Percentiles rank a stretch among this genome's conserved stretches.
Evolutionary conservation across 2,888 invertebrate species (phyloP).

Genomic region (Coleophora deauratella): DNA sequence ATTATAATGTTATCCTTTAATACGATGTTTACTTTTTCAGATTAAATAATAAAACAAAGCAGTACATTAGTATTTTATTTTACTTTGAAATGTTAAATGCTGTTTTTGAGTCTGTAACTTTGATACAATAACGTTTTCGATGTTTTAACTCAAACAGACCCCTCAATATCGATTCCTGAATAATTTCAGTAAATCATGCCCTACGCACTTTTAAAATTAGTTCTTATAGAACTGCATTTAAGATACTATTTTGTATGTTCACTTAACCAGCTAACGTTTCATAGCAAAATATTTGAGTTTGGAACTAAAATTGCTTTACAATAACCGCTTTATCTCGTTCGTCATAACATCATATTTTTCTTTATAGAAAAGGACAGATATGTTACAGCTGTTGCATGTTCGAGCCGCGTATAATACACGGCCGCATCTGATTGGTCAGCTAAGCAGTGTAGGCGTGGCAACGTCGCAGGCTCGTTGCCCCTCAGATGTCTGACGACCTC

Average conservation of each 20-base stretch:
- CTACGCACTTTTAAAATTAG: too few species aligned
- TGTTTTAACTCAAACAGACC: background rate
- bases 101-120: too few species aligned
- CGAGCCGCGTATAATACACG: conserved; percentile 27
- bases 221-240: too few species aligned
- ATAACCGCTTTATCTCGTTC: conserved; percentile 13
- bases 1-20: too few species aligned
- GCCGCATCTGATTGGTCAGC: conserved; percentile 38
- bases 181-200: too few species aligned
- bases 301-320: conserved; percentile 6
- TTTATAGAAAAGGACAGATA: conserved; percentile 4
- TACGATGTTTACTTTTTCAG: too few species aligned
- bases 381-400: conserved; percentile 20
- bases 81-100: too few species aligned
- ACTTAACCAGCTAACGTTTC: background rate
- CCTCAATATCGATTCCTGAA: background rate
- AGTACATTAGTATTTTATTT: too few species aligned
- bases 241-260: too few species aligned
- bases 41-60: too few species aligned
- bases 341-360: conserved; percentile 9
- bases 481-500: conserved; percentile 49
- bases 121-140: background rate
- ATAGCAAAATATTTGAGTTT: conserved; percentile 7
- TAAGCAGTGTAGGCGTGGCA: conserved; percentile 48
- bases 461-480: conserved; percentile 41